Conservation (phyloP, 2,113 vertebrate genomes). For the Saguinus imperator region DNA sequence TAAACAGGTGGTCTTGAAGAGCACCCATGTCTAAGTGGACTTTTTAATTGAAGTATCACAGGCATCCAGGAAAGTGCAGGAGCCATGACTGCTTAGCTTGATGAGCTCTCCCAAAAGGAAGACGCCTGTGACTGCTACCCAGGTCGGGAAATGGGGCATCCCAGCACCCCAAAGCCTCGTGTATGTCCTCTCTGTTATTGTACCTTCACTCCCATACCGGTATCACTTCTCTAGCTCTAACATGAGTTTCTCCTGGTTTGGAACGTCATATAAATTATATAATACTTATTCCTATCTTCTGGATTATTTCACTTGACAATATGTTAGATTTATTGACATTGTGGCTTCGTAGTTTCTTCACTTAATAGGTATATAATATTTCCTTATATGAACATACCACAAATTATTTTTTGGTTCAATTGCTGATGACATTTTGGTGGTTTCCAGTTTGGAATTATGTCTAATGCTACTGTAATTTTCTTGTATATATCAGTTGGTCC, state of each 20-base stretch:
- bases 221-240: background rate
- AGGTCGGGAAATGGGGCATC: background rate
- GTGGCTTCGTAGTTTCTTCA: fast-evolving
- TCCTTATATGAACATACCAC: fast-evolving
- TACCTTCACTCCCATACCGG: too few species aligned
- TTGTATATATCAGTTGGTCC: fast-evolving
- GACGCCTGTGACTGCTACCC: fast-evolving
- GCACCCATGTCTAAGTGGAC: fast-evolving
- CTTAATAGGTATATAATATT: background rate
- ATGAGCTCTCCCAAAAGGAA: background rate
- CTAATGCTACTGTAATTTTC: fast-evolving
- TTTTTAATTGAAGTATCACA: fast-evolving
- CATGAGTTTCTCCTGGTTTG: background rate
- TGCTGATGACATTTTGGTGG: background rate
- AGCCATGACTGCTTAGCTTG: fast-evolving
- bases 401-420: fast-evolving
- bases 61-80: background rate
- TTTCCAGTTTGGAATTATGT: background rate
- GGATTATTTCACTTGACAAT: background rate
- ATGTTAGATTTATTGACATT: fast-evolving
- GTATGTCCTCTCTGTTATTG: fast-evolving
- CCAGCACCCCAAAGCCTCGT: background rate
- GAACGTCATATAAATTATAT: fast-evolving
- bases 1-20: fast-evolving
- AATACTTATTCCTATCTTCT: background rate